A percentile compares a stretch with the other conserved stretches of the same genome.
Conservation (phyloP, 2,797 vertebrate species). For the Galago senegalensis region DNA sequence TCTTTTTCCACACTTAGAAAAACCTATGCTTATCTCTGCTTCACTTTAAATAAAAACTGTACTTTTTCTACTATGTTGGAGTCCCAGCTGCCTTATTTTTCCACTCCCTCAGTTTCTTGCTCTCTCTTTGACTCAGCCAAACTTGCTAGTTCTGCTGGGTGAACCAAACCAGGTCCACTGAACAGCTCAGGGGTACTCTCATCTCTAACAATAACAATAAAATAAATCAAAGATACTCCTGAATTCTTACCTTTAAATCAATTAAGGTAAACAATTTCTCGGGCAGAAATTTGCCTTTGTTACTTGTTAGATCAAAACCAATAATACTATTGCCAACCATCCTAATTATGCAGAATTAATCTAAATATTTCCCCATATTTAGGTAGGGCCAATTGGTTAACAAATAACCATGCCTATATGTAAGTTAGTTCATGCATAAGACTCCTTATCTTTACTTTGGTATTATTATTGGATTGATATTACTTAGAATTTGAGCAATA, state of each 20-base stretch:
- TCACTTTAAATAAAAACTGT: no score
- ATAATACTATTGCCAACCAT: constrained; percentile 12
- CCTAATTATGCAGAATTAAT: constrained; percentile 21
- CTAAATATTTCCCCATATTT: constrained; percentile 46
- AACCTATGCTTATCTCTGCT: no score
- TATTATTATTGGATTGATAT: constrained; percentile 1
- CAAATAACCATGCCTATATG: background rate
- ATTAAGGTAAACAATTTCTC: constrained; percentile 2
- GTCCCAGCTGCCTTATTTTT: no score
- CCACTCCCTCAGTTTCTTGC: no score
- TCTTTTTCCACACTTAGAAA: no score
- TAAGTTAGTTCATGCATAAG: background rate
- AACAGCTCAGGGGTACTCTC: no score
- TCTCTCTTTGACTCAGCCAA: no score
- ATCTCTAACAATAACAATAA: background rate
- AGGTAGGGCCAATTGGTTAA: background rate
- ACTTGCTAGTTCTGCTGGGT: no score
- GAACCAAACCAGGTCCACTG: no score
- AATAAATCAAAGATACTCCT: constrained; percentile 21
- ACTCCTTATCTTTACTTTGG: background rate
- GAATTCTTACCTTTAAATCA: background rate
- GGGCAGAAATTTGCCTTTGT: constrained; percentile 19
- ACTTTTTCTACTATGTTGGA: no score
- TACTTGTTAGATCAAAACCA: constrained; percentile 36
- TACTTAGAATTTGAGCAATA: constrained; percentile 34